Percentiles rank a stretch among this genome's conserved stretches.
Evolutionary conservation across 2,888 invertebrate genomes (phyloP).

Genomic region (Chalcosyrphus nemorum): DNA sequence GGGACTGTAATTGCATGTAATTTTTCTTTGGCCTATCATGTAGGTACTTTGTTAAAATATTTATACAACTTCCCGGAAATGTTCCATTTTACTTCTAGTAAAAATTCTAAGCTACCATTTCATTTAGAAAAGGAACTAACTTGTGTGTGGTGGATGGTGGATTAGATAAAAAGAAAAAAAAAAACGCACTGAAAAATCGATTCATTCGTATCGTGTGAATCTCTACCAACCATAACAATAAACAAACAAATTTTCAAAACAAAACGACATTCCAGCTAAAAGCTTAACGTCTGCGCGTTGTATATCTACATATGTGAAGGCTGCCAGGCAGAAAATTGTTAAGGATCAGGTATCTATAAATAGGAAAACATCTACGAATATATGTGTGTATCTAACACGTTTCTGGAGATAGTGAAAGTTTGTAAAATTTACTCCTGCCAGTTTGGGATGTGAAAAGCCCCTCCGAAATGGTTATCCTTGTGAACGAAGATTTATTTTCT

Average conservation of each 20-base stretch:
- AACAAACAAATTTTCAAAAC: conserved; percentile 68
- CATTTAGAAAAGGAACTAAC: no score
- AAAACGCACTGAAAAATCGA: conserved; percentile 48
- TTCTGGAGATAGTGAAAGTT: conserved; percentile 69
- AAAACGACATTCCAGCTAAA: conserved; percentile 67
- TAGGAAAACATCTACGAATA: conserved; percentile 34
- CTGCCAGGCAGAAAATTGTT: no score
- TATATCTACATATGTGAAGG: no score
- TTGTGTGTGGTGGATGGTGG: no score
- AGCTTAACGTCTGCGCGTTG: conserved; percentile 63
- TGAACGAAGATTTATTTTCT: conserved; percentile 1
- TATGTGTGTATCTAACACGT: conserved; percentile 45
- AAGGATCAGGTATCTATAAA: conserved; percentile 62
- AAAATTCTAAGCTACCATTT: no score
- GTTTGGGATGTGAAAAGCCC: not conserved
- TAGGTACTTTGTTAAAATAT: conserved; percentile 8
- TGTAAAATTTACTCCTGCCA: conserved; percentile 10
- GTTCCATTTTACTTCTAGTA: conserved; percentile 18
- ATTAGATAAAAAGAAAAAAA: no score
- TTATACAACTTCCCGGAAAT: conserved; percentile 35
- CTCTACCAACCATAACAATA: conserved; percentile 61
- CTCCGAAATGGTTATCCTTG: not conserved
- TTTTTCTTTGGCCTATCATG: not conserved
- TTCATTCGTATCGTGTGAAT: conserved; percentile 10
- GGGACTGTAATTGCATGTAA: conserved; percentile 41